phyloP scores from a whole-genome alignment of 2,797 vertebrate genomes.

The Rhinophrynus dorsalis region DNA sequence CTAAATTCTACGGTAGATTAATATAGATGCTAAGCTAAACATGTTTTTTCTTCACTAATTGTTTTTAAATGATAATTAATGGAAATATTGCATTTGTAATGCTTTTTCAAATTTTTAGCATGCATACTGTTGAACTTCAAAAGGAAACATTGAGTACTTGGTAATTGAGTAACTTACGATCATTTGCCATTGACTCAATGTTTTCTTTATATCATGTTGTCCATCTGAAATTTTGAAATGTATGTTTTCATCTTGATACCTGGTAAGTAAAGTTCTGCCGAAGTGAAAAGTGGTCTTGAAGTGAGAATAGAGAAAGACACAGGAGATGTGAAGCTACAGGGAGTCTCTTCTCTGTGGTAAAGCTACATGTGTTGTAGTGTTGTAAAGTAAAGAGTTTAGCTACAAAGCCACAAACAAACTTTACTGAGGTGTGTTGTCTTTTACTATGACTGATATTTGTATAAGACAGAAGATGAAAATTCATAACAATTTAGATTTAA shows the following conservation, averaged over 20 bases:
- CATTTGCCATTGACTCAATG: too few species aligned
- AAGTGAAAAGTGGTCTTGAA: conserved; percentile 47
- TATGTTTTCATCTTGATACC: conserved; percentile 28
- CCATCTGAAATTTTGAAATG: conserved; percentile 16
- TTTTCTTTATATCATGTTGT: too few species aligned
- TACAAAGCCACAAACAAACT: conserved; percentile 31
- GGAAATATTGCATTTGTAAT: conserved; percentile 51
- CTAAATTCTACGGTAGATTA: neutral
- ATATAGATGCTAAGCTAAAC: conserved; percentile 38
- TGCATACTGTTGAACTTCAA: too few species aligned
- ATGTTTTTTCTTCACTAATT: conserved; percentile 55
- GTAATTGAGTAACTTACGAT: too few species aligned
- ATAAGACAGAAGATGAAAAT: conserved; percentile 9
- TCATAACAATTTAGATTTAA: conserved; percentile 35
- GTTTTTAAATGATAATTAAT: conserved; percentile 55
- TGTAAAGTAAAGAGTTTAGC: neutral
- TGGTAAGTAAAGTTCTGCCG: conserved; percentile 17
- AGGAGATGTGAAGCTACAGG: conserved; percentile 13
- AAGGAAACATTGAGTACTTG: too few species aligned
- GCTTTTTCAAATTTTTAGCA: too few species aligned
- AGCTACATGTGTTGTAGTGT: neutral
- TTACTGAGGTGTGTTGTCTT: conserved; percentile 23
- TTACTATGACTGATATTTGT: neutral
- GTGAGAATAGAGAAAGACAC: conserved; percentile 52
- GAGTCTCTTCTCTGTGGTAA: neutral